These are phyloP conservation scores for Neomonachus schauinslandi DNA, from an alignment of 2,113 vertebrate species.

Conservation along the genomic window DNA sequence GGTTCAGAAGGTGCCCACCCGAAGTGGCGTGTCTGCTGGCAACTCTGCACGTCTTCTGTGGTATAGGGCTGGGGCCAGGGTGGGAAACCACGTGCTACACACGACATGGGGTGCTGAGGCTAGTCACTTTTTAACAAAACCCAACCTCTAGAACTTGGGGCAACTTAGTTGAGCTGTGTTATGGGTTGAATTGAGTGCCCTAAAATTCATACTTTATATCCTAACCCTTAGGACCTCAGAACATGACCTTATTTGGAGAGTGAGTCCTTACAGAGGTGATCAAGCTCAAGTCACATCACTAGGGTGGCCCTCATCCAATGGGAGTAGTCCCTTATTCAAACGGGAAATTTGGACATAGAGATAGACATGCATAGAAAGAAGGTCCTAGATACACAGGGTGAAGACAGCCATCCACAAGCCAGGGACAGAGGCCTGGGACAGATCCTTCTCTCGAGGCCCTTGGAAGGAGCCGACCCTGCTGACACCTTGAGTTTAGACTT, in stretches of 20 bases:
- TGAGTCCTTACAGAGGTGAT: neutral
- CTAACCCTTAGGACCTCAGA: neutral
- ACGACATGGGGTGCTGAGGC: accelerated
- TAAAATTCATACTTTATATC: neutral
- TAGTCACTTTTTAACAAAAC: neutral
- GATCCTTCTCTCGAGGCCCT: neutral
- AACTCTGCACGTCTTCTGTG: neutral
- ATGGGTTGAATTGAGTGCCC: neutral
- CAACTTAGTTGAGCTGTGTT: neutral
- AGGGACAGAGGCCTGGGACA: neutral
- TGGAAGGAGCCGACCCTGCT: neutral
- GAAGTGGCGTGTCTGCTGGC: neutral
- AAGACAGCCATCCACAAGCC: accelerated
- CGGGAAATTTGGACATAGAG: neutral
- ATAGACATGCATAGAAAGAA: neutral
- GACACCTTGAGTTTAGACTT: neutral
- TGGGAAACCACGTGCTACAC: accelerated
- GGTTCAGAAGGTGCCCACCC: neutral
- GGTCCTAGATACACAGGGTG: neutral
- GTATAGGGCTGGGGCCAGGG: neutral
- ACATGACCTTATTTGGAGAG: neutral
- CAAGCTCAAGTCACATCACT: neutral
- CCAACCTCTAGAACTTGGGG: neutral
- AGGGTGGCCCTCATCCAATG: neutral
- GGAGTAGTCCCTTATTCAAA: neutral